A percentile compares a stretch with the other conserved stretches of the same genome.
phyloP scores from a whole-genome alignment of 2,113 vertebrate genomes.

The Clupea harengus region DNA sequence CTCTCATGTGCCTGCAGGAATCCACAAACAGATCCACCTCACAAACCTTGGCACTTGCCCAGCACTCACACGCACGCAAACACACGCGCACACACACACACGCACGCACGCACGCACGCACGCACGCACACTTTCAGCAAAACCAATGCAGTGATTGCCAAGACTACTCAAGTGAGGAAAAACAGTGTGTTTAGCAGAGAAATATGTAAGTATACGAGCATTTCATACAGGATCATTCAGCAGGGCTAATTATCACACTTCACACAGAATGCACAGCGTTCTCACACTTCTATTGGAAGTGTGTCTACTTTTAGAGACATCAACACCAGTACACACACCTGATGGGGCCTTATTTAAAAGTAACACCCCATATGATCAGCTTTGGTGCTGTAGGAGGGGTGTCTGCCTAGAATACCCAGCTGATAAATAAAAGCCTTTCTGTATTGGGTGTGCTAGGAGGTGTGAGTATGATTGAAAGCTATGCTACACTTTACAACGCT shows the following conservation, averaged over 20 bases:
- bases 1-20: background rate
- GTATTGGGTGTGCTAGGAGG: background rate
- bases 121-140: background rate
- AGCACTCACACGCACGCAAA: no score
- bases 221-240: background rate
- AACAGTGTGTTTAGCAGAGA: background rate
- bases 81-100: background rate
- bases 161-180: background rate
- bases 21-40: background rate
- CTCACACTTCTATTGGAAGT: background rate
- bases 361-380: background rate
- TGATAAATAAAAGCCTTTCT: background rate
- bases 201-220: background rate
- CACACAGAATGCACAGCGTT: background rate
- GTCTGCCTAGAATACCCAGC: background rate
- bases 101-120: background rate
- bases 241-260: background rate
- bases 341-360: conserved; percentile 16
- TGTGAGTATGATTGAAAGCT: background rate
- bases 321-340: background rate
- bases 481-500: background rate
- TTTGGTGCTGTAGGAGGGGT: background rate
- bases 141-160: no score
- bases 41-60: no score
- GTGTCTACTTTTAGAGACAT: background rate